phyloP scores from a whole-genome alignment of 2,113 vertebrate genomes.

The Pongo pygmaeus region DNA sequence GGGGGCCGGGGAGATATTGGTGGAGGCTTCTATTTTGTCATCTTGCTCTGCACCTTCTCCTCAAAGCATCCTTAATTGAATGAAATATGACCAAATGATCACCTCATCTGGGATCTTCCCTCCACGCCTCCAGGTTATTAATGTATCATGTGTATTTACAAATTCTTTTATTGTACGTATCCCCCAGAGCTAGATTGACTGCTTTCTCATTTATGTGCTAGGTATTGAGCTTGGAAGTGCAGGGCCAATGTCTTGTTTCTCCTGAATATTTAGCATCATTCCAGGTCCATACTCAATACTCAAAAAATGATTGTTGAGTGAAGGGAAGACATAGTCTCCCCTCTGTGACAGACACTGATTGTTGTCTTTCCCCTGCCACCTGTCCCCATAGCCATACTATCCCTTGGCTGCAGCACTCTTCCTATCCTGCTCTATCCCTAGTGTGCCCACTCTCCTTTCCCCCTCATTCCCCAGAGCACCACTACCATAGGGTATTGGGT shows the following conservation, averaged over 20 bases:
- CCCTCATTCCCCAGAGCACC: neutral
- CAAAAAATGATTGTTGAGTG: neutral
- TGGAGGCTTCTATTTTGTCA: too few relatives aligned
- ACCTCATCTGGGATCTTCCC: neutral
- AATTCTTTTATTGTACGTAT: neutral
- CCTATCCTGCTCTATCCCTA: neutral
- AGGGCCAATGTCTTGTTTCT: neutral
- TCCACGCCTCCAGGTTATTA: neutral
- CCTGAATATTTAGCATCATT: neutral
- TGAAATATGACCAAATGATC: neutral
- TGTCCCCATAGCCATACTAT: too few relatives aligned
- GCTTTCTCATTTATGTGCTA: neutral
- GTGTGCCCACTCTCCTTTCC: neutral
- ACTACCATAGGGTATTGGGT: neutral
- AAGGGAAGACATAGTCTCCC: neutral
- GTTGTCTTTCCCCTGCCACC: too few relatives aligned
- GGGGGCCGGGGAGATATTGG: too few relatives aligned
- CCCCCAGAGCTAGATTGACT: neutral
- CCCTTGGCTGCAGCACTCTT: neutral
- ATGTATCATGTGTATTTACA: neutral
- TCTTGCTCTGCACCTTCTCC: too few relatives aligned
- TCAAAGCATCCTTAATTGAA: neutral
- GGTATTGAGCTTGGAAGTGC: neutral
- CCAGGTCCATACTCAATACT: fast-evolving
- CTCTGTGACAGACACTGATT: fast-evolving